Conservation (phyloP, 2,888 invertebrate species). For the Matsumyia berberina region DNA sequence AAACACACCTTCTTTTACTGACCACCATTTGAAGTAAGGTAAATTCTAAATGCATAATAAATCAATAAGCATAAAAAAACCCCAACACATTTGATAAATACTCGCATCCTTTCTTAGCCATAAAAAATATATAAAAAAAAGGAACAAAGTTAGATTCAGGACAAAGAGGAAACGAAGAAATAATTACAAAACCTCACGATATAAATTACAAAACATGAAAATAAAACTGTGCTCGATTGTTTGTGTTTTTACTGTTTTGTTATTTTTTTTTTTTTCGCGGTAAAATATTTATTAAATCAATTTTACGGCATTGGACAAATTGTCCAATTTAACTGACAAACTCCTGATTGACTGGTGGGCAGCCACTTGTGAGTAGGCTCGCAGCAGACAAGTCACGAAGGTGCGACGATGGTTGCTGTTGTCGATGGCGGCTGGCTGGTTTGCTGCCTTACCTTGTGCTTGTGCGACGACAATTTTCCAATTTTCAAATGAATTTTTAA, state of each 20-base stretch:
- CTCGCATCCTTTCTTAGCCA: background rate
- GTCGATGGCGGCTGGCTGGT: conserved; percentile 5
- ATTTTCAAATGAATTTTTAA: conserved; percentile 76
- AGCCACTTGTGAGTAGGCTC: conserved; percentile 41
- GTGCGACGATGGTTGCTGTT: conserved; percentile 41
- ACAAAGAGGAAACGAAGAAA: conserved; percentile 17
- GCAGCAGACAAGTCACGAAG: conserved; percentile 69
- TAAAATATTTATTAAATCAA: conserved; percentile 75
- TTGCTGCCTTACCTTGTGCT: background rate
- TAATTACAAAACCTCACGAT: conserved; percentile 66
- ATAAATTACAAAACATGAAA: conserved; percentile 29
- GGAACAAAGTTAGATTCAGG: conserved; percentile 8
- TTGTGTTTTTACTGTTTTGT: no score
- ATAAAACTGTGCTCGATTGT: conserved; percentile 44
- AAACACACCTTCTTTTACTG: conserved; percentile 32
- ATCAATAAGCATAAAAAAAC: conserved; percentile 43
- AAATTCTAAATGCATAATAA: conserved; percentile 53
- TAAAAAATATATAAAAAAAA: background rate
- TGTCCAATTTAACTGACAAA: conserved; percentile 76
- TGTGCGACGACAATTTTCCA: conserved; percentile 56
- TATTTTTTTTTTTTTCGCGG: conserved; percentile 27
- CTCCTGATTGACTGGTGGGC: conserved; percentile 63
- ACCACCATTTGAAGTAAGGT: conserved; percentile 15
- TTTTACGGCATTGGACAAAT: conserved; percentile 69
- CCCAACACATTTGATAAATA: conserved; percentile 10